A percentile compares a stretch with the other conserved stretches of the same genome.
These are phyloP conservation scores for Ictidomys tridecemlineatus DNA, from an alignment of 2,113 vertebrate species.

Conservation along the genomic window DNA sequence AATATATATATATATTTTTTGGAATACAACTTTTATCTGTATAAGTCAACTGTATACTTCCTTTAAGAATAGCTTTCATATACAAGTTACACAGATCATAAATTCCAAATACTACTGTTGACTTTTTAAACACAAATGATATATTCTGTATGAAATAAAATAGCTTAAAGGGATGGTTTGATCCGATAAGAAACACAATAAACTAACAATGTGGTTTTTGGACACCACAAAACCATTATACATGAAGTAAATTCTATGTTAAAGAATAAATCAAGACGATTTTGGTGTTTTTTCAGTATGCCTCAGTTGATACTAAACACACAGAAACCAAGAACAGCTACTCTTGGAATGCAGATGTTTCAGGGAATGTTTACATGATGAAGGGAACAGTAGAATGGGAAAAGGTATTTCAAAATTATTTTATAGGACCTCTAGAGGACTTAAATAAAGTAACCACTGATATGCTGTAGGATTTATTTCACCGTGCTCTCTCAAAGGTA, in stretches of 20 bases:
- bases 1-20: neutral
- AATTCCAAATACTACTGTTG: neutral
- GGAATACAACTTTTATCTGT: neutral
- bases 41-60: neutral
- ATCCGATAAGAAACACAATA: neutral
- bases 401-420: neutral
- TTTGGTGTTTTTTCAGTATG: neutral
- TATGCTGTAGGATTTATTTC: neutral
- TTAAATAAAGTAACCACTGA: conserved; percentile 4
- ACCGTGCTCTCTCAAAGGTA: neutral
- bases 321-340: neutral
- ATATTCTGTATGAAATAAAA: conserved; percentile 3
- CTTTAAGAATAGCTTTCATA: neutral
- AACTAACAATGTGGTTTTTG: neutral
- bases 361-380: conserved; percentile 4
- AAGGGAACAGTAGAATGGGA: neutral
- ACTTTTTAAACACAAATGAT: conserved; percentile 22
- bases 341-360: neutral
- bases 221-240: neutral
- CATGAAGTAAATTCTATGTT: neutral
- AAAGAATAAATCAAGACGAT: conserved; percentile 10
- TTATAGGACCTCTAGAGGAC: neutral
- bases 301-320: conserved; percentile 12
- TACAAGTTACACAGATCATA: neutral
- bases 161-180: neutral